Conservation (phyloP, 1,140 invertebrate species). For the Helicoverpa zea region DNA sequence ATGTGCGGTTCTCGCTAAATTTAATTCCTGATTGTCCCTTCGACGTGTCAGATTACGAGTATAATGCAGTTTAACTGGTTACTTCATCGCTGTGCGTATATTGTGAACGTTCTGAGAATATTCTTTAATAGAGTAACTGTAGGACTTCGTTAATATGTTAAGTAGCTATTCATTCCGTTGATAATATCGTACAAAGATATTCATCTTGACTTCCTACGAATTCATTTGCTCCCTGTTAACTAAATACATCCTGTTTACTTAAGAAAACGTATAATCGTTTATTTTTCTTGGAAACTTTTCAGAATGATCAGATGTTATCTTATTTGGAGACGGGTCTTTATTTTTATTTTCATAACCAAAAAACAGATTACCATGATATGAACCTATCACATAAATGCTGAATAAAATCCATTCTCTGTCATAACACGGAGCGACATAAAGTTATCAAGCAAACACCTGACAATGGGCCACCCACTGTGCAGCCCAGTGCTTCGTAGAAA, state of each 20-base stretch:
- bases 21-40: conserved; percentile 69
- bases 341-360: not conserved
- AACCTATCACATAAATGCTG: not conserved
- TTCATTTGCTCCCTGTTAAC: conserved; percentile 29
- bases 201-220: conserved; percentile 41
- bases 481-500: conserved; percentile 50
- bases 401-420: conserved; percentile 14
- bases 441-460: conserved; percentile 43
- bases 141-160: conserved; percentile 31
- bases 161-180: conserved; percentile 36
- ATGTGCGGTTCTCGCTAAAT: conserved; percentile 72
- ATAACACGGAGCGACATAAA: conserved; percentile 27
- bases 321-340: not conserved
- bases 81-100: conserved; percentile 46
- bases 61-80: conserved; percentile 64
- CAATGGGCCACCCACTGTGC: conserved; percentile 50
- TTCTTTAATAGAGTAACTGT: conserved; percentile 36
- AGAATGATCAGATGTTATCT: not conserved
- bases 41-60: conserved; percentile 71
- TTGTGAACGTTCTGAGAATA: conserved; percentile 48
- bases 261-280: not conserved
- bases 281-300: not conserved
- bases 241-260: conserved; percentile 25
- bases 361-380: not conserved
- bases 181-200: conserved; percentile 13